Percentiles rank a stretch among this genome's conserved stretches.
These are phyloP conservation scores for Cephus pulcher DNA, from an alignment of 2,888 invertebrate genomes.

Conservation along the genomic window DNA sequence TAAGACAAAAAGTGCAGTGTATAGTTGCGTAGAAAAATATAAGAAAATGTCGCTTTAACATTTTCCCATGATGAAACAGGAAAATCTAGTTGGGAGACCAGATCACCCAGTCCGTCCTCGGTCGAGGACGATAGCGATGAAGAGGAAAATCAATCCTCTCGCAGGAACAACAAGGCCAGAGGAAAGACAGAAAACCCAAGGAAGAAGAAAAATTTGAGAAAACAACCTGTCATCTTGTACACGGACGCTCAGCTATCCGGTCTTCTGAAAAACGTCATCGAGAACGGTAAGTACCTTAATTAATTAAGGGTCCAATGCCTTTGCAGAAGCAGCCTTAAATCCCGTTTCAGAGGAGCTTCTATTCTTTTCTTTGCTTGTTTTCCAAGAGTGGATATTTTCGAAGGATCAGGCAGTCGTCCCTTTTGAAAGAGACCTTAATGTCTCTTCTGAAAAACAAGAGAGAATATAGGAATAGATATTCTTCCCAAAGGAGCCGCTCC, in stretches of 20 bases:
- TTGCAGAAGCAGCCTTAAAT: background rate
- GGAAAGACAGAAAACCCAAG: conserved; percentile 23
- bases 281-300: conserved; percentile 34
- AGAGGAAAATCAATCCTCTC: conserved; percentile 40
- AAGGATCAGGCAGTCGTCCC: background rate
- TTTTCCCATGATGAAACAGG: conserved; percentile 22
- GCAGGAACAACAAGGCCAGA: conserved; percentile 16
- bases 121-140: conserved; percentile 45
- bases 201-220: conserved; percentile 21
- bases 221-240: conserved; percentile 47
- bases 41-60: background rate
- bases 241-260: conserved; percentile 59
- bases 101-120: conserved; percentile 42
- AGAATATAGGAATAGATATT: background rate
- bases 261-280: conserved; percentile 57
- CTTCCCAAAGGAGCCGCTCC: background rate
- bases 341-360: background rate
- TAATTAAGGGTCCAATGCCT: background rate
- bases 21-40: background rate
- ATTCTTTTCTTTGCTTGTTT: background rate
- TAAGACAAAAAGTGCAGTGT: background rate
- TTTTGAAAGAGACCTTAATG: background rate
- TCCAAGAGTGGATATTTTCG: background rate
- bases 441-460: background rate
- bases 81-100: conserved; percentile 58